Evolutionary conservation across 2,113 vertebrate species (phyloP), one percentile per base, ranked within the genome.

Genomic region (Sorex araneus): DNA sequence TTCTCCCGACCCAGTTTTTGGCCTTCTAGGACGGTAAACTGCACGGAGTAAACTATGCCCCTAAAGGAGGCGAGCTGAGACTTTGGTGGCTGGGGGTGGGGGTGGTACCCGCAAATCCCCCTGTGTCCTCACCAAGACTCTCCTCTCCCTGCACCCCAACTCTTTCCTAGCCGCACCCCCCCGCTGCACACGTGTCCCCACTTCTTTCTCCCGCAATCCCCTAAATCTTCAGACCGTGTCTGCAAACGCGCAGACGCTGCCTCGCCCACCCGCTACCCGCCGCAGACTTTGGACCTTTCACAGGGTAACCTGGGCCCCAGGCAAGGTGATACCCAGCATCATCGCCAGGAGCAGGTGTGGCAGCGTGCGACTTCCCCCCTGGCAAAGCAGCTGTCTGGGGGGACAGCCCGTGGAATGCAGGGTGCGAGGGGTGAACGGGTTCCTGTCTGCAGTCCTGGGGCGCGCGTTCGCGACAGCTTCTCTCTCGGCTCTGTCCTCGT

Each of bases 171-270:
- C 40, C 67, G n/a, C 64, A 28, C 27, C 64, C 16, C 40, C 25
- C 63, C 21, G 30, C 19, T 12, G 63, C 63, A 23, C 63, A 23
- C 10, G 6, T 13, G 28, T 67, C 16, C 4, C 16, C 2, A 16
- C 2, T 16, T 40, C 27, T 12, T n/a, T 40, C 27, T 12, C 25
- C n/a, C 2, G 28, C 66, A n/a, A 25, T 7, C 63, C 23, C 63
- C 63, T 5, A 27, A 64, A 5, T 64, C 27, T 28, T 10, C 23
- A 18, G 8, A 40, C 63, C 63, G 21, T 64, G 63, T 64, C 23
- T 64, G 7, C 63, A 6, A 40, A 40, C 40, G 40, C 7, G 40
- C 40, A 40, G 40, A 40, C 40, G 71, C 92, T 95, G 96, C 54
- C n/a, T 36, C 63, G 93, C 93, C 2, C 73, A 11, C 0, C 63